phyloP scores from a whole-genome alignment of 2,113 vertebrate species.

The Odontesthes bonariensis region DNA sequence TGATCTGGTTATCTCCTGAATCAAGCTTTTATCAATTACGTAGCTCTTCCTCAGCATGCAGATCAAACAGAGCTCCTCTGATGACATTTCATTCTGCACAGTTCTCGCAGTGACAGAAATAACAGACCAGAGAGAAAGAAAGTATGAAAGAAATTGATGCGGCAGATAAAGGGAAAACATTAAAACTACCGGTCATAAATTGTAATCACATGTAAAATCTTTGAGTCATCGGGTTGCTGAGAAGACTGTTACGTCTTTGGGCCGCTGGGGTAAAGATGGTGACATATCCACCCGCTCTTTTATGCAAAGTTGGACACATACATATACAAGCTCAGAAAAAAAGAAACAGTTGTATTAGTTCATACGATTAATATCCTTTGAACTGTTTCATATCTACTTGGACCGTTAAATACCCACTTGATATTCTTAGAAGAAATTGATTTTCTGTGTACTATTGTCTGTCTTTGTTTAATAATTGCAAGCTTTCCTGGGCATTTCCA shows the following conservation, averaged over 20 bases:
- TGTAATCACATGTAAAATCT: conserved; percentile 66
- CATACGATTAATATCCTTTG: background rate
- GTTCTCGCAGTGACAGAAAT: conserved; percentile 23
- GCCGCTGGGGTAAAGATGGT: too few species aligned
- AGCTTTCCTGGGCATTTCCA: background rate
- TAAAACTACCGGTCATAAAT: conserved; percentile 67
- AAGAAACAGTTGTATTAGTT: background rate
- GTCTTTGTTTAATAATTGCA: background rate
- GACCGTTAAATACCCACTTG: background rate
- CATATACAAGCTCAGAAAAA: conserved; percentile 4
- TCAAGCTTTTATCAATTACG: conserved; percentile 79
- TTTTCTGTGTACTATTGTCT: background rate
- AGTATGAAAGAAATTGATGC: conserved; percentile 22
- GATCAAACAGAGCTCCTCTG: conserved; percentile 55
- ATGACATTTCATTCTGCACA: conserved; percentile 32
- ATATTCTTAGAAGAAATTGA: background rate
- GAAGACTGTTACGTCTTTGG: background rate
- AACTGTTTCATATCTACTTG: background rate
- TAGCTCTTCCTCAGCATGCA: conserved; percentile 52
- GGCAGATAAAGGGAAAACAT: conserved; percentile 60
- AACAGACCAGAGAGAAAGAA: conserved; percentile 19
- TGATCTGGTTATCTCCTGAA: conserved; percentile 74
- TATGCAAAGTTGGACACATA: conserved; percentile 2
- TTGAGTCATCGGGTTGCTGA: conserved; percentile 41
- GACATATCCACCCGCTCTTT: too few species aligned